Conservation (phyloP, 2,797 vertebrate species). For the Sebastes kiyomatsui region DNA sequence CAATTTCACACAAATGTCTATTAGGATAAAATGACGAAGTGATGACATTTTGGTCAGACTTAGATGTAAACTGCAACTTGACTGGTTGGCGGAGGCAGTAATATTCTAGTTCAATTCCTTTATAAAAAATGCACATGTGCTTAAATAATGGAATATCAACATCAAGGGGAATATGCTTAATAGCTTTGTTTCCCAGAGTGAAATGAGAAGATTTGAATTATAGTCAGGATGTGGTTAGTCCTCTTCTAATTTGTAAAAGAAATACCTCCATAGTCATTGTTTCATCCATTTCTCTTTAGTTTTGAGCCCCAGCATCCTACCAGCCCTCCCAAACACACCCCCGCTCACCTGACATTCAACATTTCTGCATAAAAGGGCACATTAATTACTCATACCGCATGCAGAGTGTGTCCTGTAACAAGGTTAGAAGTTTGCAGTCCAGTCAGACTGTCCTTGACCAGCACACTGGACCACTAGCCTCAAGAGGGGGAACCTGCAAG, state of each 20-base stretch:
- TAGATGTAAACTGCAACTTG: no score
- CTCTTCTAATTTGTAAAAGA: background rate
- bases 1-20: no score
- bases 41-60: no score
- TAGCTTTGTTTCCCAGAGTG: background rate
- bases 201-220: background rate
- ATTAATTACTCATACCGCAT: conserved; percentile 55
- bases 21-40: no score
- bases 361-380: conserved; percentile 29
- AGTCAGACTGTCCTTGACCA: conserved; percentile 46
- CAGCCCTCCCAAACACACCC: background rate
- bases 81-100: background rate
- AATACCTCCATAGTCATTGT: background rate
- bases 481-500: background rate
- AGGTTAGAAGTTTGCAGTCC: conserved; percentile 35
- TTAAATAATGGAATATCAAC: background rate
- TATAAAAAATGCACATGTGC: background rate
- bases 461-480: background rate
- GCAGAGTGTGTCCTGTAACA: conserved; percentile 40
- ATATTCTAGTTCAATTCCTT: background rate
- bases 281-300: background rate
- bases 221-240: background rate
- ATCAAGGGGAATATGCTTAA: background rate
- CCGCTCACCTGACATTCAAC: background rate
- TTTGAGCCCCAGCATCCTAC: background rate